These are phyloP conservation scores for Pheosia tremula DNA, from an alignment of 2,888 invertebrate genomes.

Conservation along the genomic window DNA sequence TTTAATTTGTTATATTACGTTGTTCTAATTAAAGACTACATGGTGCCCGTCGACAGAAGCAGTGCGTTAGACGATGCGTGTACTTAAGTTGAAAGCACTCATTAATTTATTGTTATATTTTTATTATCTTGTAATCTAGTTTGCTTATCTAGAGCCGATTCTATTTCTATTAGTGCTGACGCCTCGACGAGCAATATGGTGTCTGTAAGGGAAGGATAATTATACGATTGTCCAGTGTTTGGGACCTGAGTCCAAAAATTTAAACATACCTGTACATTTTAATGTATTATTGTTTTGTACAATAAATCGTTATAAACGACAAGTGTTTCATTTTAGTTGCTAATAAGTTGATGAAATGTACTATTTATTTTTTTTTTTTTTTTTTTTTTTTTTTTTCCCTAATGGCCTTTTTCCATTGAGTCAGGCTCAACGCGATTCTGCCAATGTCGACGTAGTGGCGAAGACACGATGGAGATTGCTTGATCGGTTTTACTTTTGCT, in stretches of 20 bases:
- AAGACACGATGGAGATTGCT: too few relatives aligned
- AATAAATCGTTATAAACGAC: conserved; percentile 85
- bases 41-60: conserved; percentile 83
- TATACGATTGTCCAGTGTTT: conserved; percentile 81
- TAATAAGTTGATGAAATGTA: neutral
- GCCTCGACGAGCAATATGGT: conserved; percentile 84
- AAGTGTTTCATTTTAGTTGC: conserved; percentile 58
- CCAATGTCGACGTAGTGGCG: too few relatives aligned
- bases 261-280: conserved; percentile 86
- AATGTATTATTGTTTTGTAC: conserved; percentile 86
- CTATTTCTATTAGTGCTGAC: conserved; percentile 83
- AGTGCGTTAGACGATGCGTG: conserved; percentile 81
- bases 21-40: conserved; percentile 83
- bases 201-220: conserved; percentile 83
- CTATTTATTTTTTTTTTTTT: too few relatives aligned
- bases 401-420: too few relatives aligned
- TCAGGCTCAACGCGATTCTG: too few relatives aligned
- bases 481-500: too few relatives aligned
- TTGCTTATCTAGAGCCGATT: conserved; percentile 83
- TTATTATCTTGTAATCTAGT: conserved; percentile 80
- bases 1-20: conserved; percentile 83
- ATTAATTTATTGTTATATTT: conserved; percentile 83
- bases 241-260: conserved; percentile 82
- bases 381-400: too few relatives aligned
- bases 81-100: conserved; percentile 84